Conservation (phyloP, 1,140 invertebrate species). For the Caenorhabditis briggsae region DNA sequence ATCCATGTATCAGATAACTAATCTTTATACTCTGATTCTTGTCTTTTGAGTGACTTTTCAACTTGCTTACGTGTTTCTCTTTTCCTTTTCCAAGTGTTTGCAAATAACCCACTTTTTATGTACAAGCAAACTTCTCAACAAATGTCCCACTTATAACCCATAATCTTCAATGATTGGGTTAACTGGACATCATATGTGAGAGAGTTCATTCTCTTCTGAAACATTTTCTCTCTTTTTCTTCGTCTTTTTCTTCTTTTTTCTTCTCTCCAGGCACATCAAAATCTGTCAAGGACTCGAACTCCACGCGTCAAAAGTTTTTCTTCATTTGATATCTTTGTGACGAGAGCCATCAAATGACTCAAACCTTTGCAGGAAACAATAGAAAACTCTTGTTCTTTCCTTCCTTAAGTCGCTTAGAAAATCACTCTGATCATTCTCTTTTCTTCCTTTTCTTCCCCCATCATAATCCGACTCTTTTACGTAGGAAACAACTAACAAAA, state of each 20-base stretch:
- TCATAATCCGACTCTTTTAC: neutral
- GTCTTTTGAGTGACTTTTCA: neutral
- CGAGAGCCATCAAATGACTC: constrained; percentile 15
- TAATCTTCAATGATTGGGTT: neutral
- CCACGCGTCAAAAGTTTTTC: constrained; percentile 16
- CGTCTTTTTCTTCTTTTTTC: neutral
- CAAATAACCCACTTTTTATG: neutral
- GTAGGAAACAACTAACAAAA: neutral
- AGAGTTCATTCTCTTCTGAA: neutral
- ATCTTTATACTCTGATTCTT: neutral
- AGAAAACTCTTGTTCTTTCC: neutral
- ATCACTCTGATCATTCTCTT: neutral
- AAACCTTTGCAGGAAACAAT: constrained; percentile 33
- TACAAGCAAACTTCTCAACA: neutral
- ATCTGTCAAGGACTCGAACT: constrained; percentile 30
- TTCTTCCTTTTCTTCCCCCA: neutral
- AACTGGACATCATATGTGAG: neutral
- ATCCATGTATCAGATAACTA: neutral
- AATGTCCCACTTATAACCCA: neutral
- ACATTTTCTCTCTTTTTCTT: constrained; percentile 10
- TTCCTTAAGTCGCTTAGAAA: neutral
- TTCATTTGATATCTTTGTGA: constrained; percentile 1
- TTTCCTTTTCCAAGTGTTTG: neutral
- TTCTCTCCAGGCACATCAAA: neutral
- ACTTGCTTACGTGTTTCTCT: constrained; percentile 5